Percentiles rank a stretch among this genome's conserved stretches.
These are phyloP conservation scores for Pelecanus crispus DNA, from an alignment of 2,113 vertebrate genomes.

Conservation along the genomic window DNA sequence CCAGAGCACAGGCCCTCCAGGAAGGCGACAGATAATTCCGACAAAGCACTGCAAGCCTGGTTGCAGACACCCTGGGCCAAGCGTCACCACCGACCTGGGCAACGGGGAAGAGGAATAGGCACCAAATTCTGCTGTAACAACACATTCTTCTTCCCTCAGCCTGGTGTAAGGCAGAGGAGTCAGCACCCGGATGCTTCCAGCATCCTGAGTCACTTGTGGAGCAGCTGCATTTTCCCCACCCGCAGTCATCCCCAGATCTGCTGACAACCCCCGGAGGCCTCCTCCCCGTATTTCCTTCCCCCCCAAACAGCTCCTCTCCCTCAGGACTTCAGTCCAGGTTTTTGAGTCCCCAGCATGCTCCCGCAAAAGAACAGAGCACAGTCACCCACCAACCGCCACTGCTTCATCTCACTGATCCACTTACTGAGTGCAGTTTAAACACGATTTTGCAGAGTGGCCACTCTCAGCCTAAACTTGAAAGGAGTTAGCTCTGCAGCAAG, in stretches of 20 bases:
- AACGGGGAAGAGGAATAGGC: neutral
- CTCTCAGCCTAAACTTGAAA: conserved; percentile 42
- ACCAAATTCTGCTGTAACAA: neutral
- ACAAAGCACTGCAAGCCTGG: neutral
- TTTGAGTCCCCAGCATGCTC: neutral
- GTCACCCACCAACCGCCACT: neutral
- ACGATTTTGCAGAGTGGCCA: neutral
- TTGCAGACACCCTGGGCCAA: neutral
- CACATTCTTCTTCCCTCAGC: neutral
- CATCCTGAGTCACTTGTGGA: conserved; percentile 46
- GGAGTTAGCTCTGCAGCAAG: conserved; percentile 49
- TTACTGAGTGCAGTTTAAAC: neutral
- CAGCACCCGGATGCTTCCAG: conserved; percentile 21
- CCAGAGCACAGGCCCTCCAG: neutral
- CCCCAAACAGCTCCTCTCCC: neutral
- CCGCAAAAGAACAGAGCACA: neutral
- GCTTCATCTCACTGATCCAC: neutral
- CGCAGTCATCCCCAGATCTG: conserved; percentile 1
- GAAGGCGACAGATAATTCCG: neutral
- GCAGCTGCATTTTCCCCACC: neutral
- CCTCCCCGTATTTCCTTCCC: neutral
- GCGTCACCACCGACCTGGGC: neutral
- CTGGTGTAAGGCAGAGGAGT: neutral
- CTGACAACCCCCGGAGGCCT: neutral
- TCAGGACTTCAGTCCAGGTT: neutral